Conservation (phyloP, 2,888 invertebrate genomes). For the Pachycephus smyrnensis region DNA sequence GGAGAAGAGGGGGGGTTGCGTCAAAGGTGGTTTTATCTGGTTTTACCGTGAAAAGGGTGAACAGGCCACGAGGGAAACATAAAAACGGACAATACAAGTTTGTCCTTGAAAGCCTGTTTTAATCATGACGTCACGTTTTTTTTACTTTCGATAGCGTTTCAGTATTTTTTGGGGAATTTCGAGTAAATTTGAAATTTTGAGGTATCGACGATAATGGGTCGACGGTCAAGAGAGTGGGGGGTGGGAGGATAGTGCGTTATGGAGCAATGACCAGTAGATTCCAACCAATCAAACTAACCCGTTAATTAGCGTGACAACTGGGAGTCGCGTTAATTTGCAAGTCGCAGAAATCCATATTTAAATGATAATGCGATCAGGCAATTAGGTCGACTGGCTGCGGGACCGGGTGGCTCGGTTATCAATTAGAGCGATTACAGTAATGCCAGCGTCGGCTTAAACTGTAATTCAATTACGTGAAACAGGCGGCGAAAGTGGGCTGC, state of each 20-base stretch:
- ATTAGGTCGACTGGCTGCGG: constrained; percentile 25
- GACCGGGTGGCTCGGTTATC: constrained; percentile 54
- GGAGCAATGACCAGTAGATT: neutral
- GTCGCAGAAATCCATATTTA: constrained; percentile 47
- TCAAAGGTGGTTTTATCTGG: neutral
- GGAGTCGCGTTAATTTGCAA: constrained; percentile 55
- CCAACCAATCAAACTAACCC: constrained; percentile 37
- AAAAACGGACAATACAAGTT: neutral
- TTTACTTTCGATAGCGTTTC: too few relatives aligned
- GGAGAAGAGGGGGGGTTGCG: neutral
- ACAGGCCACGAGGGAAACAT: neutral
- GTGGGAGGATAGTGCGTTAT: neutral
- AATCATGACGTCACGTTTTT: neutral
- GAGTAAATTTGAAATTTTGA: neutral
- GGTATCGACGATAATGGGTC: too few relatives aligned
- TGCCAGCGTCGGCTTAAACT: constrained; percentile 51
- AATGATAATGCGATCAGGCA: constrained; percentile 39
- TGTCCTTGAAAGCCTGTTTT: neutral
- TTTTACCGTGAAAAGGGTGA: neutral
- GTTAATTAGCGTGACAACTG: constrained; percentile 57
- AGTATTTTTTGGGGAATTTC: neutral
- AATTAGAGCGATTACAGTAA: constrained; percentile 55
- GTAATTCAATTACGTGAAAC: constrained; percentile 53
- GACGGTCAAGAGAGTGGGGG: neutral
- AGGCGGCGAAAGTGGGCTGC: constrained; percentile 31